A percentile compares a stretch with the other conserved stretches of the same genome.
Evolutionary conservation across 2,888 invertebrate genomes (phyloP).

Genomic region (Cabera pusaria): DNA sequence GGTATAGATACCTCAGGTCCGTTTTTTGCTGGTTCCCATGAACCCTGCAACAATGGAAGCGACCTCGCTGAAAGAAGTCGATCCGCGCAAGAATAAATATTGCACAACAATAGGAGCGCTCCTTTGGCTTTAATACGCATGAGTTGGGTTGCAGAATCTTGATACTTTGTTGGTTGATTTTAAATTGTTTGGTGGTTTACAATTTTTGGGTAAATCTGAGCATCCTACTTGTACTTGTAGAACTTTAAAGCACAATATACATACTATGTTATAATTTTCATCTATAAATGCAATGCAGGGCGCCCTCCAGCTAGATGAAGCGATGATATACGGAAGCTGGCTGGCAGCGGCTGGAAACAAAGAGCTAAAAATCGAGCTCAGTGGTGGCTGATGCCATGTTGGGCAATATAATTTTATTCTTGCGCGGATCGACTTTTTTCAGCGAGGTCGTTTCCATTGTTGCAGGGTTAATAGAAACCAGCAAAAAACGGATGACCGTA

Average conservation of each 20-base stretch:
- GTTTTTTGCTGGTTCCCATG: constrained; percentile 81
- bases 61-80: constrained; percentile 75
- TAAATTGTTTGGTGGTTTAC: no score
- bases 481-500: constrained; percentile 77
- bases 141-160: constrained; percentile 38
- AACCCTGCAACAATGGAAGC: constrained; percentile 75
- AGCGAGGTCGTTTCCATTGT: constrained; percentile 77
- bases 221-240: no score
- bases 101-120: constrained; percentile 76
- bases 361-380: no score
- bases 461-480: constrained; percentile 79
- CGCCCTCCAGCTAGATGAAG: no score
- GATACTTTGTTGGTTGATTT: constrained; percentile 50
- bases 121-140: constrained; percentile 72
- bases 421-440: constrained; percentile 75
- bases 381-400: no score
- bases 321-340: no score
- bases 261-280: no score
- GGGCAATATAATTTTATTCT: constrained; percentile 80
- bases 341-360: no score
- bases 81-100: constrained; percentile 82
- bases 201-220: no score
- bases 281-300: no score
- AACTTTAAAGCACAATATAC: no score
- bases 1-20: constrained; percentile 48